Conservation (phyloP, 2,113 vertebrate genomes). For the Myxocyprinus asiaticus region DNA sequence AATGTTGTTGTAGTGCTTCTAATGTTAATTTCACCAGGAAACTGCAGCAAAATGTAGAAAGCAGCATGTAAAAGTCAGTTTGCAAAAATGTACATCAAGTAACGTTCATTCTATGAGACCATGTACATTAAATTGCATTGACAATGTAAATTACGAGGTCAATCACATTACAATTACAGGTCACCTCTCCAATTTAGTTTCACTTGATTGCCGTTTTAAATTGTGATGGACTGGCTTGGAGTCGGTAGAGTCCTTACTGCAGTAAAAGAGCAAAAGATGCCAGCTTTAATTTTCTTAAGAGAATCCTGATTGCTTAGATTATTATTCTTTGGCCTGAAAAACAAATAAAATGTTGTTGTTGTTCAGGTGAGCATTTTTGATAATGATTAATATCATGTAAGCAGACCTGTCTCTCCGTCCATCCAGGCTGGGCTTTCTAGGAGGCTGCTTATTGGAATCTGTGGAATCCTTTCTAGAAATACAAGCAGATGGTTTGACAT, state of each 20-base stretch:
- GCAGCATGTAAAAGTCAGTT: too few relatives aligned
- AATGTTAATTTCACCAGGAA: too few relatives aligned
- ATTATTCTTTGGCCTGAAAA: too few relatives aligned
- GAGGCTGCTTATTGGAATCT: slow-evolving; percentile 61
- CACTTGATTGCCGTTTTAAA: slow-evolving; percentile 54
- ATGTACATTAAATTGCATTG: neutral
- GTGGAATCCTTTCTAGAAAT: slow-evolving; percentile 70
- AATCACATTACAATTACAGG: too few relatives aligned
- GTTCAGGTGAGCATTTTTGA: neutral
- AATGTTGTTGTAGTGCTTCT: too few relatives aligned
- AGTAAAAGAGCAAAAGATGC: slow-evolving; percentile 28
- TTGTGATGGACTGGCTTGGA: slow-evolving; percentile 59
- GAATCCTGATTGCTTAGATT: too few relatives aligned
- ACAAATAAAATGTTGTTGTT: too few relatives aligned
- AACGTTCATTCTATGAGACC: too few relatives aligned
- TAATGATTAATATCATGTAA: neutral
- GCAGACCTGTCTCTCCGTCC: slow-evolving; percentile 73
- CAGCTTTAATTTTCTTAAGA: neutral
- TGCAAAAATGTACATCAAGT: too few relatives aligned
- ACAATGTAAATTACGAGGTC: neutral
- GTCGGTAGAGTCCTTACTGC: slow-evolving; percentile 73
- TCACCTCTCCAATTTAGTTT: slow-evolving; percentile 72
- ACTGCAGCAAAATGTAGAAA: too few relatives aligned
- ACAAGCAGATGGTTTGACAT: slow-evolving; percentile 40
- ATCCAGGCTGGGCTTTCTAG: slow-evolving; percentile 65